Evolutionary conservation across 2,797 vertebrate species (phyloP), one percentile per base, ranked within the genome.

Genomic region (Rallus crepitans): DNA sequence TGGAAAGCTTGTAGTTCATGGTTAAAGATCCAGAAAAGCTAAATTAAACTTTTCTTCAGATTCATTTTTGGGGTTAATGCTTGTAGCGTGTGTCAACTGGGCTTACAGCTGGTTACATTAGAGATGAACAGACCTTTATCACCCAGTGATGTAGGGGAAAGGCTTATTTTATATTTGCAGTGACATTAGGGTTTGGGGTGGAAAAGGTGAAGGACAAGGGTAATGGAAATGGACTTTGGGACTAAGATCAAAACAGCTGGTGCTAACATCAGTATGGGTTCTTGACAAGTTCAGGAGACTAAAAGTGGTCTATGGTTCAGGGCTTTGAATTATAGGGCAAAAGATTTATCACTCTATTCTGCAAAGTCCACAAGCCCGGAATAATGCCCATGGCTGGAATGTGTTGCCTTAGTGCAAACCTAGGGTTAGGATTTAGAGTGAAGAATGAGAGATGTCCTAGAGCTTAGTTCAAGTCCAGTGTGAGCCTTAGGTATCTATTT

Each of bases 101-200:
- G 9, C 1, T 80, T 61, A 18, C 17, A 53, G 59, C 19, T 76
- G 55, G 24, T 45, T 73, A 35, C 5, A 6, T 50, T 28, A 77
- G n/a, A 60, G 35, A 5, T 35, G 1, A 68, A 42, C 4, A 65
- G 25, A 37, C 15, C 21, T 4, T 31, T 27, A 33, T 59, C 19
- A 30, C 15, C 11, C 0, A 0, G 7, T 1, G 3, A 7, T 33
- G 30, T 15, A 2, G 9, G 3, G 9, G 17, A 47, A 76, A 64
- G 10, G 2, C 28, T 60, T 24, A 19, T 10, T 72, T 57, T 66
- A 6, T 35, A 28, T 64, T 68, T 78, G 9, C 24, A 64, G 35
- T 30, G 78, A 30, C 7, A 3, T 35, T 15, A 40, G 31, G 13
- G 2, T n/a, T 40, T 40, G 37, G 20, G 6, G 19, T 76, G 56